Percentiles rank a stretch among this genome's conserved stretches.
Conservation (phyloP, 2,888 invertebrate species). For the Pachliopta kotzebuea region DNA sequence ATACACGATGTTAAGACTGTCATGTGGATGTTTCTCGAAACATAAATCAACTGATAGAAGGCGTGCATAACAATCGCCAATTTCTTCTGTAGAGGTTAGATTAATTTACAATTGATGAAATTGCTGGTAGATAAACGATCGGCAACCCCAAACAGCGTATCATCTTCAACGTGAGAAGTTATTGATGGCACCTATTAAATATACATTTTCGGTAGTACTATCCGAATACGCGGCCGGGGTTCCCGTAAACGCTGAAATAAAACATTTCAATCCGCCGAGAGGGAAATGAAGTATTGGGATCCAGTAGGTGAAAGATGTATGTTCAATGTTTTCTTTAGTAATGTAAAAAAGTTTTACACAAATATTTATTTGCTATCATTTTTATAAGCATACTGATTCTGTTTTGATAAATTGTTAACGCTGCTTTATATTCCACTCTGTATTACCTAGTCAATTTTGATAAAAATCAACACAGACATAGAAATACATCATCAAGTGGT, state of each 20-base stretch:
- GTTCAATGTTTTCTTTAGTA: conserved; percentile 46
- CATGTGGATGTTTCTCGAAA: conserved; percentile 60
- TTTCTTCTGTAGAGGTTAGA: conserved; percentile 65
- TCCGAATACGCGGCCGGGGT: conserved; percentile 53
- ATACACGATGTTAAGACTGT: conserved; percentile 29
- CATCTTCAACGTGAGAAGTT: conserved; percentile 68
- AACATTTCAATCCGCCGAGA: conserved; percentile 72
- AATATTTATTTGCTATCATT: conserved; percentile 35
- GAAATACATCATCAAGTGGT: no score
- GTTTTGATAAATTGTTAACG: background rate
- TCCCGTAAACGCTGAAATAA: conserved; percentile 64
- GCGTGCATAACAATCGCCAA: conserved; percentile 50
- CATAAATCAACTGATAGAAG: conserved; percentile 49
- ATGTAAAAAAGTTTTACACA: conserved; percentile 40
- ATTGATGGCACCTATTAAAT: conserved; percentile 80
- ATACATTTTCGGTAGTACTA: conserved; percentile 63
- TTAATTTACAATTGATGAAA: conserved; percentile 79
- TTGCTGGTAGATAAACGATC: conserved; percentile 60
- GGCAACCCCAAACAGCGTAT: conserved; percentile 66
- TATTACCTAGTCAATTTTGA: background rate
- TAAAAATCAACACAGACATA: no score
- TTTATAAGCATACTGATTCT: background rate
- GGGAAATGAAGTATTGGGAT: conserved; percentile 69
- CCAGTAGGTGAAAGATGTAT: conserved; percentile 55
- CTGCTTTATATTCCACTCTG: background rate